phyloP scores from a whole-genome alignment of 2,797 vertebrate genomes.

The Zenarchopterus dispar region DNA sequence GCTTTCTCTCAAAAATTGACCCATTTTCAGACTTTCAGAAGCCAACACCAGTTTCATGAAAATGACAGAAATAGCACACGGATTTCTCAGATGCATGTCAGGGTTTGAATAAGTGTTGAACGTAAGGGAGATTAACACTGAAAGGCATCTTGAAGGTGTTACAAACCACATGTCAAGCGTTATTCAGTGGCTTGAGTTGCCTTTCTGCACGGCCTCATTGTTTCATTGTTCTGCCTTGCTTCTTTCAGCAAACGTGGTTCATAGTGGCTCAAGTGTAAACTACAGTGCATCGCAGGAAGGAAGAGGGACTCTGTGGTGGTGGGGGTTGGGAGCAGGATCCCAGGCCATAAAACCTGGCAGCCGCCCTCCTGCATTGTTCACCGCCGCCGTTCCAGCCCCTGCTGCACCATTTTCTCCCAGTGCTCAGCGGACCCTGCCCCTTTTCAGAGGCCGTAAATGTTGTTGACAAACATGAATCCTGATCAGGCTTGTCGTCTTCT shows the following conservation, averaged over 20 bases:
- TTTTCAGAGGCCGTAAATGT: constrained; percentile 77
- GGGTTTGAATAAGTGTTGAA: constrained; percentile 37
- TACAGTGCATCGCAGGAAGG: constrained; percentile 84
- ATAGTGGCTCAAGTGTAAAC: constrained; percentile 78
- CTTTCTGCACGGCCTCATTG: constrained; percentile 66
- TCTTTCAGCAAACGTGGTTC: constrained; percentile 66
- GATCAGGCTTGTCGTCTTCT: constrained; percentile 47
- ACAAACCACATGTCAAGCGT: constrained; percentile 50
- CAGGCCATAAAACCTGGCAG: constrained; percentile 81
- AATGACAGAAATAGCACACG: constrained; percentile 1
- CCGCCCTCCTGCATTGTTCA: constrained; percentile 84
- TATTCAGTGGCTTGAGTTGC: constrained; percentile 22
- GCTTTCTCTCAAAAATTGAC: constrained; percentile 21
- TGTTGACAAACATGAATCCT: constrained; percentile 70
- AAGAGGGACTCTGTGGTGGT: constrained; percentile 74
- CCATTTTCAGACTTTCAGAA: no score
- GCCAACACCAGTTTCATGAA: no score
- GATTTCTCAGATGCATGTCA: constrained; percentile 14
- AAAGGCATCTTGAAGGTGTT: constrained; percentile 47
- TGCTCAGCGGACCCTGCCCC: constrained; percentile 79
- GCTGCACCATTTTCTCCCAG: constrained; percentile 72
- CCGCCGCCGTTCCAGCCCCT: constrained; percentile 69
- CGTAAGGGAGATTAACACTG: constrained; percentile 39
- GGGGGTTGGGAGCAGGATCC: constrained; percentile 79
- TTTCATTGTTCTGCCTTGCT: constrained; percentile 78